phyloP scores from a whole-genome alignment of 2,113 vertebrate species.

The Sardina pilchardus region DNA sequence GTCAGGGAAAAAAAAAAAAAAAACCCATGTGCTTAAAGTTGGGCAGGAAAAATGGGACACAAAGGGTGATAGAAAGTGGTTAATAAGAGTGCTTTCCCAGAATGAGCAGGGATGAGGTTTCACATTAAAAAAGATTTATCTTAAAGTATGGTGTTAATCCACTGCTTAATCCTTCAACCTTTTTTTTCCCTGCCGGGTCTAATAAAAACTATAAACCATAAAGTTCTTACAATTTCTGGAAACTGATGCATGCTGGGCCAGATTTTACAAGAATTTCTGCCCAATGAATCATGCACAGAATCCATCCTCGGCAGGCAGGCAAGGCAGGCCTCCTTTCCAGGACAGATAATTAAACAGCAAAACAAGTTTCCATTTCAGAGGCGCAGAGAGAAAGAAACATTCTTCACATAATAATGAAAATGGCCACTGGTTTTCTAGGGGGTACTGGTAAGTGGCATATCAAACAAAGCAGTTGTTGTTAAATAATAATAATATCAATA shows the following conservation, averaged over 20 bases:
- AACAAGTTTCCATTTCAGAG: slow-evolving; percentile 47
- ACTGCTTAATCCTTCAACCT: slow-evolving; percentile 67
- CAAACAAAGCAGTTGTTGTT: neutral
- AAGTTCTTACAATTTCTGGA: slow-evolving; percentile 74
- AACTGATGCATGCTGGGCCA: slow-evolving; percentile 63
- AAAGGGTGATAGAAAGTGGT: slow-evolving; percentile 62
- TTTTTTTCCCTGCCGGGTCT: slow-evolving; percentile 59
- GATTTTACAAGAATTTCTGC: slow-evolving; percentile 75
- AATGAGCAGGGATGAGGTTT: slow-evolving; percentile 74
- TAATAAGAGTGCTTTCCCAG: slow-evolving; percentile 67
- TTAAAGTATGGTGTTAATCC: slow-evolving; percentile 76
- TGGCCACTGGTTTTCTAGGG: neutral
- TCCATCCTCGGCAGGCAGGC: slow-evolving; percentile 54
- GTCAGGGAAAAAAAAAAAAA: slow-evolving; percentile 50
- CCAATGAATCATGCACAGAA: slow-evolving; percentile 69
- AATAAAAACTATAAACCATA: slow-evolving; percentile 73
- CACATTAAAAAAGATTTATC: slow-evolving; percentile 78
- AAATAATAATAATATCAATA: neutral
- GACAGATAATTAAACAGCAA: slow-evolving; percentile 65
- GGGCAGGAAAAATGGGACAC: slow-evolving; percentile 53
- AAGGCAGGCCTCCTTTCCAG: slow-evolving; percentile 40
- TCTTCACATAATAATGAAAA: slow-evolving; percentile 32
- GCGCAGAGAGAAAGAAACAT: slow-evolving; percentile 37
- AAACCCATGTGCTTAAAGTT: slow-evolving; percentile 63
- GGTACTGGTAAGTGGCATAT: neutral